Evolutionary conservation across 2,888 invertebrate species (phyloP).

Genomic region (Lordiphosa fenestrarum): DNA sequence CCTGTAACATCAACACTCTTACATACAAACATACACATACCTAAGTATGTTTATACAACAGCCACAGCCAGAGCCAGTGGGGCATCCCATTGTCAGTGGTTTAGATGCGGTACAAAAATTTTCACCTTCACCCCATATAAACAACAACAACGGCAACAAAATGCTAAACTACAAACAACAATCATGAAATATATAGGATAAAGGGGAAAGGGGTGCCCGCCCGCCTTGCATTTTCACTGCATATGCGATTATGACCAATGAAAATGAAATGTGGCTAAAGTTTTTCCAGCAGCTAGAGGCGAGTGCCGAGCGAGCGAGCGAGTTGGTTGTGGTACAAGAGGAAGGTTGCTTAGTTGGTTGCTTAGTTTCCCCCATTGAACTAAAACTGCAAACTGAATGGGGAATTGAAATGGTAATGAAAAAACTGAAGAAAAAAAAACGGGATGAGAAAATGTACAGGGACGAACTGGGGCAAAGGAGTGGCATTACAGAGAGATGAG

Average conservation of each 20-base stretch:
- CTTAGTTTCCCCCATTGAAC: no score
- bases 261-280: slow-evolving; percentile 45
- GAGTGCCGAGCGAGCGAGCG: no score
- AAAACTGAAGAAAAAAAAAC: no score
- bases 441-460: no score
- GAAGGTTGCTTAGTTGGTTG: neutral
- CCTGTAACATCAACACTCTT: slow-evolving; percentile 25
- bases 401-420: no score
- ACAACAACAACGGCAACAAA: slow-evolving; percentile 24
- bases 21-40: slow-evolving; percentile 3
- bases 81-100: slow-evolving; percentile 48
- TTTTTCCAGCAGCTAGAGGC: neutral
- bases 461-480: no score
- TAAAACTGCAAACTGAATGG: no score
- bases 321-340: neutral
- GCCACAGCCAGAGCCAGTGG: slow-evolving; percentile 36
- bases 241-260: slow-evolving; percentile 39
- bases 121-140: slow-evolving; percentile 67
- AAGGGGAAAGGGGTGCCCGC: slow-evolving; percentile 2
- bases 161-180: slow-evolving; percentile 12
- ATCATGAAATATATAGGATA: slow-evolving; percentile 22
- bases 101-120: slow-evolving; percentile 43
- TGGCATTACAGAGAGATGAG: no score
- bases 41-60: neutral
- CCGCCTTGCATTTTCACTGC: slow-evolving; percentile 41